Percentiles rank a stretch among this genome's conserved stretches.
Conservation (phyloP, 2,797 vertebrate genomes). For the Pseudomugil gertrudae region DNA sequence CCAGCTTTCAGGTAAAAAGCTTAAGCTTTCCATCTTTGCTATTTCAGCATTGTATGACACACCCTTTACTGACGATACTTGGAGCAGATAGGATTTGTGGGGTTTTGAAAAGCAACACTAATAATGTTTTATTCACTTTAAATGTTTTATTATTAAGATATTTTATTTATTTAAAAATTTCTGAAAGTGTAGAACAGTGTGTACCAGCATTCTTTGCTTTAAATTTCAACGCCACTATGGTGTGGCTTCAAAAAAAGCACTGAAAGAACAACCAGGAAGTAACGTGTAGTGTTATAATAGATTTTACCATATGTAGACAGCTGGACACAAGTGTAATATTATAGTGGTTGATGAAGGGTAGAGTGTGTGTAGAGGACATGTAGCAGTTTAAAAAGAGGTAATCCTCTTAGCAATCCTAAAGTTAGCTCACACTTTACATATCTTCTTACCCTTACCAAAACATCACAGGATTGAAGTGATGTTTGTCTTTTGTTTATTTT, state of each 20-base stretch:
- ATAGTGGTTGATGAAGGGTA: neutral
- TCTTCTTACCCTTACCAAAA: neutral
- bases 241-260: conserved; percentile 19
- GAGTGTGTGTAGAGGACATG: neutral
- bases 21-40: conserved; percentile 21
- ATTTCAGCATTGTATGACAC: conserved; percentile 16
- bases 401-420: too few relatives aligned
- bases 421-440: neutral
- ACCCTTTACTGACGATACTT: too few relatives aligned
- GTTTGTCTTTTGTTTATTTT: neutral
- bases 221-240: neutral
- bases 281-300: conserved; percentile 1
- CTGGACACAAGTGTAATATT: neutral
- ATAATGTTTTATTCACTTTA: conserved; percentile 9
- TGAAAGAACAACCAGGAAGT: conserved; percentile 6
- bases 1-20: conserved; percentile 34
- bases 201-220: conserved; percentile 5
- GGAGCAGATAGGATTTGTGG: conserved; percentile 16
- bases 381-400: too few relatives aligned
- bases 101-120: conserved; percentile 11
- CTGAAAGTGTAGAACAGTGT: neutral
- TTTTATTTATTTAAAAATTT: neutral
- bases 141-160: neutral
- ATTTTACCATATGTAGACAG: neutral
- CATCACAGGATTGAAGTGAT: neutral